Conservation (phyloP, 1,140 invertebrate genomes). For the Philotrypesis tridentata region DNA sequence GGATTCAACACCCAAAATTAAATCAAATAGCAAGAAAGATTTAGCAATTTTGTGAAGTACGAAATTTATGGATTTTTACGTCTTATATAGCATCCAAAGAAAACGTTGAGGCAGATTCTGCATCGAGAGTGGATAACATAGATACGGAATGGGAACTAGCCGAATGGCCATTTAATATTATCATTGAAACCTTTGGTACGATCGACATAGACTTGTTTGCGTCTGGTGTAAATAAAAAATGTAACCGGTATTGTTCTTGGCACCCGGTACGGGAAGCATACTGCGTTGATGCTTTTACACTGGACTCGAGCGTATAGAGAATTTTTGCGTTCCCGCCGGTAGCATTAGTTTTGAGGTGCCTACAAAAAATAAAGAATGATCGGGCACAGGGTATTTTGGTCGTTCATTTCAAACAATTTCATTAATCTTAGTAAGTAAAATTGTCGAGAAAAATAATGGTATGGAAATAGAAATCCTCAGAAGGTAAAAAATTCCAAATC, state of each 20-base stretch:
- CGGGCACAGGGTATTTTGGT: constrained; percentile 48
- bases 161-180: constrained; percentile 33
- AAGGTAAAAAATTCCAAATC: constrained; percentile 41
- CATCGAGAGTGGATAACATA: constrained; percentile 47
- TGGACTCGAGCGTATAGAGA: constrained; percentile 51
- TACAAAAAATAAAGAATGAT: constrained; percentile 47
- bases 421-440: constrained; percentile 24
- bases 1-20: constrained; percentile 16
- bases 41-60: constrained; percentile 55
- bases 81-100: constrained; percentile 54
- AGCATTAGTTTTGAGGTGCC: constrained; percentile 12
- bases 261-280: constrained; percentile 48
- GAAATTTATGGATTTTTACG: constrained; percentile 52
- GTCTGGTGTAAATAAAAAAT: constrained; percentile 50
- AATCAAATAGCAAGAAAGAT: constrained; percentile 25
- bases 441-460: constrained; percentile 19
- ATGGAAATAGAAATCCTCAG: constrained; percentile 38
- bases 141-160: constrained; percentile 56
- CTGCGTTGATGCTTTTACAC: constrained; percentile 58
- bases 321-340: constrained; percentile 60
- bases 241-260: constrained; percentile 55
- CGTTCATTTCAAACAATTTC: constrained; percentile 63
- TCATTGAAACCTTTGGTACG: constrained; percentile 46
- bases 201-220: constrained; percentile 55
- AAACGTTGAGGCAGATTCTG: constrained; percentile 52